Evolutionary conservation across 2,888 invertebrate species (phyloP).

Genomic region (Synanthedon andrenaeformis): DNA sequence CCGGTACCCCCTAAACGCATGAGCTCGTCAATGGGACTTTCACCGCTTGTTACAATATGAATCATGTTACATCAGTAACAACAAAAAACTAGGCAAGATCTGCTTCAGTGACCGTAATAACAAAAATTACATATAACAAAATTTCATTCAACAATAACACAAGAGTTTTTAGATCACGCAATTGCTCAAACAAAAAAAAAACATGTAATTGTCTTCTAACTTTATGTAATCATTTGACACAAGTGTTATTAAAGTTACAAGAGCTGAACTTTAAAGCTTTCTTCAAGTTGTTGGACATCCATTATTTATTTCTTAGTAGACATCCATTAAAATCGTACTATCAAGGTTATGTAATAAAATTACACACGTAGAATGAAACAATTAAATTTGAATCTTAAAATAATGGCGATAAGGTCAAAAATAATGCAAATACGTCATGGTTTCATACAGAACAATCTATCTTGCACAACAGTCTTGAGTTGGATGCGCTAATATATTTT

Average conservation of each 20-base stretch:
- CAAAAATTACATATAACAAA: too few species aligned
- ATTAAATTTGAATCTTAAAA: neutral
- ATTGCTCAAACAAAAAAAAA: too few species aligned
- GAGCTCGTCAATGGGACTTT: too few species aligned
- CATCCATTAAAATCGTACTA: constrained; percentile 39
- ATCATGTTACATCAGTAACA: too few species aligned
- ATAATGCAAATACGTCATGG: neutral
- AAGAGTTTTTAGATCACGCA: too few species aligned
- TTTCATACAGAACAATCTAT: neutral
- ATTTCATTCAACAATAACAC: too few species aligned
- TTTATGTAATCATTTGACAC: neutral
- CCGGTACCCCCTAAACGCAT: too few species aligned
- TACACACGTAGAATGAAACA: neutral
- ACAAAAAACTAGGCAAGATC: too few species aligned
- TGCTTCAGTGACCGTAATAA: too few species aligned
- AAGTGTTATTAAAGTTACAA: neutral
- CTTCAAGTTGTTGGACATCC: constrained; percentile 19
- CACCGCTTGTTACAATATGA: too few species aligned
- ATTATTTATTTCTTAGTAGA: constrained; percentile 24
- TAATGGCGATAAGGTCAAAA: neutral
- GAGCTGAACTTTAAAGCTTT: neutral
- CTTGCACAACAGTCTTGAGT: neutral
- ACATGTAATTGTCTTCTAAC: neutral
- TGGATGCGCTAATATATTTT: neutral
- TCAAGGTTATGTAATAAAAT: constrained; percentile 1